Conservation (phyloP, 2,113 vertebrate species). For the Clarias batrachus region DNA sequence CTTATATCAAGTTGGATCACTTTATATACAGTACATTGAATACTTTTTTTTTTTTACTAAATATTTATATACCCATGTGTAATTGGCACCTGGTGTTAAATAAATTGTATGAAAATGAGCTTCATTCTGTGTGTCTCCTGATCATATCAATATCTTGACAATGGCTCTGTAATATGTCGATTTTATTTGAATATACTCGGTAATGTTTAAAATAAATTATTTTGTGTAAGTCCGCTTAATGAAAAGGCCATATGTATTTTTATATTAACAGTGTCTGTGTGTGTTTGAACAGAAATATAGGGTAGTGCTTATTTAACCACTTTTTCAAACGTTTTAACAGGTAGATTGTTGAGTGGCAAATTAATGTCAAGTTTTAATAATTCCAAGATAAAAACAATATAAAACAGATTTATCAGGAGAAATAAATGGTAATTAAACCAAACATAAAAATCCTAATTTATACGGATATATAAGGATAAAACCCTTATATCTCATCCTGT, state of each 20-base stretch:
- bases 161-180: neutral
- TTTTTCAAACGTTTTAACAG: neutral
- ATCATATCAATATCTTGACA: neutral
- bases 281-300: neutral
- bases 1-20: neutral
- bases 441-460: neutral
- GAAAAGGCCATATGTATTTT: neutral
- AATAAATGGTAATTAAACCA: neutral
- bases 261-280: neutral
- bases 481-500: neutral
- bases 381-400: neutral
- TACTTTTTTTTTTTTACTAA: neutral
- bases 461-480: too few species aligned
- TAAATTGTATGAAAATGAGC: neutral
- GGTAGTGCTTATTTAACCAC: neutral
- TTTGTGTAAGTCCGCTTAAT: neutral
- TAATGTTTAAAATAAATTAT: neutral
- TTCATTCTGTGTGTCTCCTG: neutral
- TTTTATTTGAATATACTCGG: neutral
- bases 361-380: neutral
- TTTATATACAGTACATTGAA: neutral
- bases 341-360: neutral
- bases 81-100: neutral
- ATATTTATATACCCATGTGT: neutral
- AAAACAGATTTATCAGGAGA: neutral